These are phyloP conservation scores for Chelonus insularis DNA, from an alignment of 1,140 invertebrate species.

Conservation along the genomic window DNA sequence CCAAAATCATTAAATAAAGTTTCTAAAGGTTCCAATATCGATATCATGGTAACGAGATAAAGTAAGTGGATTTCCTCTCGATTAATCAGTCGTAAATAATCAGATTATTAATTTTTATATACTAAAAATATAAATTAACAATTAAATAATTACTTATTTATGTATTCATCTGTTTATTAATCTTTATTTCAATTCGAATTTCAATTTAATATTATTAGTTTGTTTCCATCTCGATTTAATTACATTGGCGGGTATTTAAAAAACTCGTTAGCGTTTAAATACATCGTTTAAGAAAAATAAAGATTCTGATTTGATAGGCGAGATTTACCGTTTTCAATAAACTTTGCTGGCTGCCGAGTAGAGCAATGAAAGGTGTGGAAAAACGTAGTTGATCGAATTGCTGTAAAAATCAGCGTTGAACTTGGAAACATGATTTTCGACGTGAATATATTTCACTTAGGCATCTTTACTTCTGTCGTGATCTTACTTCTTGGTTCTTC, in stretches of 20 bases:
- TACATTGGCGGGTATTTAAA: not conserved
- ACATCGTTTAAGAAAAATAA: constrained; percentile 39
- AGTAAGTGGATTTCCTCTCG: too few relatives aligned
- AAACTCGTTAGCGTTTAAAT: constrained; percentile 11
- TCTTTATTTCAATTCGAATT: too few relatives aligned
- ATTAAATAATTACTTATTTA: too few relatives aligned
- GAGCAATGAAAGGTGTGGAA: not conserved
- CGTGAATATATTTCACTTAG: constrained; percentile 16
- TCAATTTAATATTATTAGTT: too few relatives aligned
- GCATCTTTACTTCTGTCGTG: not conserved
- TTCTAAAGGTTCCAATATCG: too few relatives aligned
- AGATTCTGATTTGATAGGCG: constrained; percentile 20
- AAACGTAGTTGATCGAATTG: constrained; percentile 4
- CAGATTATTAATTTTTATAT: too few relatives aligned
- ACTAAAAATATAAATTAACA: too few relatives aligned
- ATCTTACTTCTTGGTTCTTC: not conserved
- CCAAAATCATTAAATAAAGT: too few relatives aligned
- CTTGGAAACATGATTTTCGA: not conserved
- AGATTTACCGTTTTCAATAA: constrained; percentile 33
- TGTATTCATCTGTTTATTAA: too few relatives aligned
- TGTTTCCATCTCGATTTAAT: too few relatives aligned
- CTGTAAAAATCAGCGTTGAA: not conserved
- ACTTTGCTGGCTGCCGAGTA: constrained; percentile 16
- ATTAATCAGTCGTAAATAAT: too few relatives aligned
- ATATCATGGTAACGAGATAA: too few relatives aligned